Evolutionary conservation across 2,888 invertebrate species (phyloP).

Genomic region (Mantis religiosa): DNA sequence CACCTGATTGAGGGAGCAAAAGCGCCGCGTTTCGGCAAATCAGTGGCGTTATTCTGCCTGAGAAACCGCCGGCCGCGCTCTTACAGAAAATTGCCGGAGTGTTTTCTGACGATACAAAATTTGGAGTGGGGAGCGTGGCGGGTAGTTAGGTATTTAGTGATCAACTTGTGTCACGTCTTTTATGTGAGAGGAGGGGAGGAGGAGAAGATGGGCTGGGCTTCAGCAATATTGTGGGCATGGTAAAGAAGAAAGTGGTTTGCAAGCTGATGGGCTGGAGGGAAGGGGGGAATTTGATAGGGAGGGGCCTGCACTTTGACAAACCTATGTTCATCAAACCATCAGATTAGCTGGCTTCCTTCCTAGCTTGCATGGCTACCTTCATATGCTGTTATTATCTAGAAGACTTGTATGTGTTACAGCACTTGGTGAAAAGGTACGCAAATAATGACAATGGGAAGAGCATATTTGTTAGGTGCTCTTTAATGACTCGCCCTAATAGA

Average conservation of each 20-base stretch:
- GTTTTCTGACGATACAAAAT: not conserved
- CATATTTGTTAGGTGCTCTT: not conserved
- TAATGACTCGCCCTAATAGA: not conserved
- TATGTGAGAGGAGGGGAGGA: not conserved
- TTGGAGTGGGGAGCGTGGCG: not conserved
- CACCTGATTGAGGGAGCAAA: not conserved
- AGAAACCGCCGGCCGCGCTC: not conserved
- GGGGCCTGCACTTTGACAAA: not conserved
- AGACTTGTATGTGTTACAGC: not conserved
- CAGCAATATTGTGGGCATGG: constrained; percentile 1
- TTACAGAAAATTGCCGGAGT: not conserved
- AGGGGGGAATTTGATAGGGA: not conserved
- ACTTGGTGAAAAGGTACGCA: not conserved
- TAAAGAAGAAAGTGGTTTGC: constrained; percentile 8
- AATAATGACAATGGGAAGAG: not conserved
- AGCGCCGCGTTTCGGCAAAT: not conserved
- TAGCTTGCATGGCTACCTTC: not conserved
- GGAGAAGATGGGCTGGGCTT: not conserved
- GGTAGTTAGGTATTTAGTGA: not conserved
- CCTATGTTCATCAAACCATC: constrained; percentile 6
- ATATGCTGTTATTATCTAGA: not conserved
- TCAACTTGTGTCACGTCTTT: not conserved
- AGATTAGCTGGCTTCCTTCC: not conserved
- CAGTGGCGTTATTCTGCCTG: not conserved
- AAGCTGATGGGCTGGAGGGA: not conserved